A percentile compares a stretch with the other conserved stretches of the same genome.
These are phyloP conservation scores for Pegoplata infirma DNA, from an alignment of 2,888 invertebrate species.

Conservation along the genomic window DNA sequence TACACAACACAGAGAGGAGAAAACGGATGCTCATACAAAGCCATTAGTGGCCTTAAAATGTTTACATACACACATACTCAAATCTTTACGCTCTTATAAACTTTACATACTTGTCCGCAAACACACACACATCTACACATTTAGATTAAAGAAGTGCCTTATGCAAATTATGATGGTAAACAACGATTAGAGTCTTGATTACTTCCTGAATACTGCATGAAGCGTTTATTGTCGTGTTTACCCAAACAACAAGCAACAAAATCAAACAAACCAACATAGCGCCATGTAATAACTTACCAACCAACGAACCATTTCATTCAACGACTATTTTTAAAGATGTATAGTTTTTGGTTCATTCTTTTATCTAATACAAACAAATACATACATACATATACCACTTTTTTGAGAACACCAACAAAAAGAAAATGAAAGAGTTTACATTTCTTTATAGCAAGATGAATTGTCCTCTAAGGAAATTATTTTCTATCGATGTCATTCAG, in stretches of 20 bases:
- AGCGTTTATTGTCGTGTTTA: constrained; percentile 73
- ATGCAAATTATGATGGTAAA: constrained; percentile 77
- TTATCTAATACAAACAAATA: constrained; percentile 27
- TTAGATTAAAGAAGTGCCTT: constrained; percentile 61
- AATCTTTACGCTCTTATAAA: neutral
- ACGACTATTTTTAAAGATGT: constrained; percentile 47
- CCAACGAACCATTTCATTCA: constrained; percentile 39
- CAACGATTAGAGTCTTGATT: constrained; percentile 78
- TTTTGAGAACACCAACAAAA: no score
- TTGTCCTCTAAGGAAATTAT: constrained; percentile 59
- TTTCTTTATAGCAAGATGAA: constrained; percentile 49
- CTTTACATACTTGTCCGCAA: neutral
- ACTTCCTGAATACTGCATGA: constrained; percentile 77
- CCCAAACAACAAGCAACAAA: constrained; percentile 58
- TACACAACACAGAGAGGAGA: neutral
- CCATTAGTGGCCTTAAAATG: constrained; percentile 49
- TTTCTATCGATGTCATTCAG: constrained; percentile 55
- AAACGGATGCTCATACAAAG: constrained; percentile 30
- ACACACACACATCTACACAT: neutral
- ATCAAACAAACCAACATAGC: constrained; percentile 20
- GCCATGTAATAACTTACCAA: neutral
- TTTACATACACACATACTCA: neutral
- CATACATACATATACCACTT: no score
- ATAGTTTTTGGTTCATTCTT: constrained; percentile 14
- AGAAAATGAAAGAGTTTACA: constrained; percentile 43